A percentile compares a stretch with the other conserved stretches of the same genome.
phyloP scores from a whole-genome alignment of 2,113 vertebrate genomes.

The Diglossa brunneiventris region DNA sequence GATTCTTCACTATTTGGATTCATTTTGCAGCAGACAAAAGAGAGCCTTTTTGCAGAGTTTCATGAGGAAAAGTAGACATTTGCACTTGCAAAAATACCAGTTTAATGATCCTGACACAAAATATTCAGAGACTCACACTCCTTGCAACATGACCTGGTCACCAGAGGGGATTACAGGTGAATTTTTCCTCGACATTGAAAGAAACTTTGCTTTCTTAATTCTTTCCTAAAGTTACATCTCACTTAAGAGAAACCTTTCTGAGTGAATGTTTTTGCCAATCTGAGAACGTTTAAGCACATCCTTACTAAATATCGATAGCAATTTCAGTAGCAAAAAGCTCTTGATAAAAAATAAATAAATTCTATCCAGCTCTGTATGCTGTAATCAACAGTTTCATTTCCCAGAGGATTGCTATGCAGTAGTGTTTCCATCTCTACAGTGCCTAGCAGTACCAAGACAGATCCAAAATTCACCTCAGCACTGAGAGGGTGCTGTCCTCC shows the following conservation, averaged over 20 bases:
- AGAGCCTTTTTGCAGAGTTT: neutral
- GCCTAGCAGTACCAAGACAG: neutral
- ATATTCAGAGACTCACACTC: neutral
- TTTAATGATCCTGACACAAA: neutral
- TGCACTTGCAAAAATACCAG: neutral
- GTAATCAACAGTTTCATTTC: neutral
- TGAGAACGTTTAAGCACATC: neutral
- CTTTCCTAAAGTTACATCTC: neutral
- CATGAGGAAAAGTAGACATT: neutral
- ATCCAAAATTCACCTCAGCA: neutral
- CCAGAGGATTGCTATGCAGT: neutral
- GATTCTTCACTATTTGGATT: neutral
- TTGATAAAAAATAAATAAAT: neutral
- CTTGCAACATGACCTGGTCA: neutral
- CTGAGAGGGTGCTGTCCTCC: neutral
- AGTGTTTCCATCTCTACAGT: neutral
- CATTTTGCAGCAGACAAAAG: neutral
- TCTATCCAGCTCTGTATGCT: neutral
- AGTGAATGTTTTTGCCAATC: neutral
- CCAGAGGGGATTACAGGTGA: neutral
- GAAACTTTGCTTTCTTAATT: neutral
- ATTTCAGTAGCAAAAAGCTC: neutral
- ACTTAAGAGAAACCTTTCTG: neutral
- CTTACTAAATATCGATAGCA: accelerated
- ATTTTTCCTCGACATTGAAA: neutral